Evolutionary conservation across 2,797 vertebrate genomes (phyloP).

Genomic region (Geotrypetes seraphini): DNA sequence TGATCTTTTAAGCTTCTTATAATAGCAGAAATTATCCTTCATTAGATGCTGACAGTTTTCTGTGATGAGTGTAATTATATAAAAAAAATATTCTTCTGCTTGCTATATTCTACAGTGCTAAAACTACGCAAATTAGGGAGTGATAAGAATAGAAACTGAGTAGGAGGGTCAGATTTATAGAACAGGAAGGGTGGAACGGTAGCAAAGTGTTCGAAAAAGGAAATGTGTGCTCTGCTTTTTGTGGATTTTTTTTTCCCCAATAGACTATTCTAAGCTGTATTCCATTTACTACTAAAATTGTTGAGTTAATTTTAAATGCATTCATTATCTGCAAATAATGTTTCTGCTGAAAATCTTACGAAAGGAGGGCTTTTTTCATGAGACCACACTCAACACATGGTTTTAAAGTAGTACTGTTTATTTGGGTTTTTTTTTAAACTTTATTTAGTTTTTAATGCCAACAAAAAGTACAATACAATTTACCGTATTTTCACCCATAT

Average conservation of each 20-base stretch:
- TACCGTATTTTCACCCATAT: too few relatives aligned
- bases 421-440: too few relatives aligned
- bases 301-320: slow-evolving; percentile 22
- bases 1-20: slow-evolving; percentile 43
- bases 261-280: slow-evolving; percentile 10
- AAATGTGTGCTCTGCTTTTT: slow-evolving; percentile 12
- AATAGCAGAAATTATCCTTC: slow-evolving; percentile 62
- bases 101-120: slow-evolving; percentile 52
- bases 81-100: slow-evolving; percentile 44
- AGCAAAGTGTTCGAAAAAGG: slow-evolving; percentile 38
- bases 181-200: slow-evolving; percentile 19
- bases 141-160: slow-evolving; percentile 53
- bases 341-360: slow-evolving; percentile 3
- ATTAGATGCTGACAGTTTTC: slow-evolving; percentile 56
- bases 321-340: slow-evolving; percentile 8
- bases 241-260: slow-evolving; percentile 20
- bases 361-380: fast-evolving
- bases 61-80: slow-evolving; percentile 58
- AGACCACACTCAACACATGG: too few relatives aligned
- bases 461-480: too few relatives aligned
- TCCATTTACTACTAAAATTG: slow-evolving; percentile 10
- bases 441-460: too few relatives aligned
- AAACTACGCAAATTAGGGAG: slow-evolving; percentile 52
- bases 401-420: too few relatives aligned
- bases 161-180: slow-evolving; percentile 51